phyloP scores from a whole-genome alignment of 2,888 invertebrate species.

The Ectemnius continuus region DNA sequence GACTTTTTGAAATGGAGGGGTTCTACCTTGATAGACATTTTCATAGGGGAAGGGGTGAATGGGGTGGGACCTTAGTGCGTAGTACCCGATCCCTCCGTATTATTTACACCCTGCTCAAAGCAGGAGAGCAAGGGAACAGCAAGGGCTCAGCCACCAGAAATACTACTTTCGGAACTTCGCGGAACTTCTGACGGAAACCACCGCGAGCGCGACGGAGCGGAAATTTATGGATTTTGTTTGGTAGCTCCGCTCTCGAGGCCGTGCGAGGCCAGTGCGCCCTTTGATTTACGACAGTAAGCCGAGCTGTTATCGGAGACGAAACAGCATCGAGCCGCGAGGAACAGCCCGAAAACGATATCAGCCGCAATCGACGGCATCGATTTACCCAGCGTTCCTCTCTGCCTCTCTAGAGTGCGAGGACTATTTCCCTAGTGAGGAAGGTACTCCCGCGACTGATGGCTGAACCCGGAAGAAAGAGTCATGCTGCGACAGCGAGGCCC shows the following conservation, averaged over 20 bases:
- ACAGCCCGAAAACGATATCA: not conserved
- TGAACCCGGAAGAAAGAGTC: conserved; percentile 37
- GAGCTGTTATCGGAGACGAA: conserved; percentile 41
- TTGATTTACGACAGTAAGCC: conserved; percentile 68
- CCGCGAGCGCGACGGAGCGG: conserved; percentile 71
- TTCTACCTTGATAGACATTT: too few species aligned
- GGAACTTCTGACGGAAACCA: conserved; percentile 76
- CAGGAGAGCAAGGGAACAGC: conserved; percentile 46
- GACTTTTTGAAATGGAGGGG: too few species aligned
- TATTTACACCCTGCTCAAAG: conserved; percentile 67
- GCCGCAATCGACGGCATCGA: conserved; percentile 9
- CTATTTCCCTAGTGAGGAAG: too few species aligned
- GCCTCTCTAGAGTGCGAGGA: too few species aligned
- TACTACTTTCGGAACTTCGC: conserved; percentile 76
- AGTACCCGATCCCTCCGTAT: conserved; percentile 50
- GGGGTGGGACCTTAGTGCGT: not conserved
- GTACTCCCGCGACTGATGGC: not conserved
- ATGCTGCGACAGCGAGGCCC: conserved; percentile 23
- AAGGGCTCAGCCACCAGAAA: conserved; percentile 64
- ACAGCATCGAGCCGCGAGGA: conserved; percentile 9
- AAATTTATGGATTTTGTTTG: conserved; percentile 77
- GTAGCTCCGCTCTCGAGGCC: conserved; percentile 60
- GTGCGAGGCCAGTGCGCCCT: conserved; percentile 31
- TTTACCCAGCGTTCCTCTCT: not conserved
- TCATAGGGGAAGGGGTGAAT: too few species aligned